phyloP scores from a whole-genome alignment of 2,797 vertebrate species.

The Leptoclinus maculatus region DNA sequence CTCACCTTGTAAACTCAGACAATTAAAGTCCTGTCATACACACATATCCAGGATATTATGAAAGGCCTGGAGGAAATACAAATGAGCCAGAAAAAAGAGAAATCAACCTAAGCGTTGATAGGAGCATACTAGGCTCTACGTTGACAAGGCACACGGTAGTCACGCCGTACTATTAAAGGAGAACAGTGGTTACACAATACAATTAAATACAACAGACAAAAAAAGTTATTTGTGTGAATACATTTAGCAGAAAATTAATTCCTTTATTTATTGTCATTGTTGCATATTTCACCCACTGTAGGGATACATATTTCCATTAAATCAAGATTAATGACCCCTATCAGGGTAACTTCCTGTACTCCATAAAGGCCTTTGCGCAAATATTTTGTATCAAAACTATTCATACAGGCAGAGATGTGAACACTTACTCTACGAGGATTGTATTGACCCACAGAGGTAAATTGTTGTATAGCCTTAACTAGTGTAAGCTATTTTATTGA shows the following conservation, averaged over 20 bases:
- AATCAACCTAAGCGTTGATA: background rate
- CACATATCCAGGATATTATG: slow-evolving; percentile 73
- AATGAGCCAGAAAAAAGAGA: slow-evolving; percentile 52
- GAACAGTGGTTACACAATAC: background rate
- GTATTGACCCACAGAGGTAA: background rate
- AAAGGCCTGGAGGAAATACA: slow-evolving; percentile 67
- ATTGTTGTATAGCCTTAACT: background rate
- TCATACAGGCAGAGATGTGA: background rate
- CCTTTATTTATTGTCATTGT: background rate
- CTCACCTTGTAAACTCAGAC: slow-evolving; percentile 83
- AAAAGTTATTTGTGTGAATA: background rate
- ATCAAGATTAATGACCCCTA: background rate
- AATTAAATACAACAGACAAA: background rate
- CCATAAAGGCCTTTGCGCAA: background rate
- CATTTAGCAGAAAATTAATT: background rate
- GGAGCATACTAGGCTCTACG: background rate
- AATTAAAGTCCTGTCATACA: slow-evolving; percentile 84
- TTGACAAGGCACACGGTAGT: background rate
- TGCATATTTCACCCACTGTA: background rate
- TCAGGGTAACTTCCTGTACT: background rate
- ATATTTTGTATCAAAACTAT: background rate
- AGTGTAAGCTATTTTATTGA: background rate
- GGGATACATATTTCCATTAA: background rate
- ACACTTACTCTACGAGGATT: background rate
- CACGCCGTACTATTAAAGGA: background rate